These are phyloP conservation scores for Collichthys lucidus DNA, from an alignment of 2,113 vertebrate species.

Conservation along the genomic window DNA sequence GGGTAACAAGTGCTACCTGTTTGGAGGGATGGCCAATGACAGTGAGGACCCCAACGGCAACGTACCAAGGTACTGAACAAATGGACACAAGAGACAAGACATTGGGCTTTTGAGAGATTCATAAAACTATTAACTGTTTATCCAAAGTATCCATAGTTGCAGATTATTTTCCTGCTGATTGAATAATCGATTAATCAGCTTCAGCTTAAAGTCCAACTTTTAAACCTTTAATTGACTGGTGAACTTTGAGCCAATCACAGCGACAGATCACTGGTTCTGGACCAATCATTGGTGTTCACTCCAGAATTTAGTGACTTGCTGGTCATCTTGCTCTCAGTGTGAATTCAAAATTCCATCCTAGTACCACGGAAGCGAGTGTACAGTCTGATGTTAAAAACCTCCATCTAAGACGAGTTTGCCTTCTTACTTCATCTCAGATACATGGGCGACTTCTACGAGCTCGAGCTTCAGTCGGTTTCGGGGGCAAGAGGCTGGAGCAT, in stretches of 20 bases:
- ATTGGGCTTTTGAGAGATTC: not conserved
- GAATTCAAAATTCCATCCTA: not conserved
- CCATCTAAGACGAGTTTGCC: not conserved
- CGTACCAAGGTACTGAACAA: slow-evolving; percentile 87
- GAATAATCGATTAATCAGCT: not conserved
- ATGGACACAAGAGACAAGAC: not conserved
- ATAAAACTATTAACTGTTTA: no score
- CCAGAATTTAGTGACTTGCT: not conserved
- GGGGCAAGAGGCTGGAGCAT: slow-evolving; percentile 93
- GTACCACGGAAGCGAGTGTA: no score
- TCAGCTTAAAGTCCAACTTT: not conserved
- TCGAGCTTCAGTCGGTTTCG: slow-evolving; percentile 93
- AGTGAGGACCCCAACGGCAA: slow-evolving; percentile 96
- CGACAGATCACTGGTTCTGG: not conserved
- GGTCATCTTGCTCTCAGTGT: not conserved
- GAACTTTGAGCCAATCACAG: not conserved
- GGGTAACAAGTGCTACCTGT: slow-evolving; percentile 93
- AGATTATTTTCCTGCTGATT: not conserved
- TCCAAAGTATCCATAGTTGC: no score
- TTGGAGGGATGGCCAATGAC: slow-evolving; percentile 94
- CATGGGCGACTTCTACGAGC: slow-evolving; percentile 94
- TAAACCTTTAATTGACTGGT: not conserved
- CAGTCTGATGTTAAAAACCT: no score
- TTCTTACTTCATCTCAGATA: slow-evolving; percentile 82
- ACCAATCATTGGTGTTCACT: not conserved